Conservation (phyloP, 2,888 invertebrate species). For the Lochmaea capreae region DNA sequence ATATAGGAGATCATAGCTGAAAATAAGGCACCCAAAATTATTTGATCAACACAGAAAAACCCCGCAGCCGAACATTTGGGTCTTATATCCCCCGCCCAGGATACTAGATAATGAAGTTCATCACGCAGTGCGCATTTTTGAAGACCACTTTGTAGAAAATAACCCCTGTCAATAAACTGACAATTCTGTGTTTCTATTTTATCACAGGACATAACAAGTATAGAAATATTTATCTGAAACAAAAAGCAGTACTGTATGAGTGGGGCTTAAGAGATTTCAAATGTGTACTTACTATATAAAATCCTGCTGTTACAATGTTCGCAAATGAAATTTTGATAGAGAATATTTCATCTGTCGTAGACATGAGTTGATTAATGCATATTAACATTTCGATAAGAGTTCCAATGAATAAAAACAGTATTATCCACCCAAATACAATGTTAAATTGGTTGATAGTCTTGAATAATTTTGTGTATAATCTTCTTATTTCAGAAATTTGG, state of each 20-base stretch:
- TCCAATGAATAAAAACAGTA: background rate
- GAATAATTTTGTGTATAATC: background rate
- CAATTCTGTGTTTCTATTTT: background rate
- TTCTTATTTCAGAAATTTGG: slow-evolving; percentile 1
- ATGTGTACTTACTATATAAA: slow-evolving; percentile 10
- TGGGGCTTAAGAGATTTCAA: no score
- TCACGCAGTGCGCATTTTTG: background rate
- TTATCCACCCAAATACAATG: background rate
- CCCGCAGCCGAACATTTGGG: slow-evolving; percentile 25
- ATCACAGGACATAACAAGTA: slow-evolving; percentile 24
- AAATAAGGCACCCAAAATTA: slow-evolving; percentile 18
- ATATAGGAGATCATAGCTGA: slow-evolving; percentile 24
- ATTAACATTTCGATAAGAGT: background rate
- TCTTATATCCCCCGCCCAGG: background rate
- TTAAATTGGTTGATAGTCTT: background rate
- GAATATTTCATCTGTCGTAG: no score
- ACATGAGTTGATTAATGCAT: background rate
- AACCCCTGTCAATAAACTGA: background rate
- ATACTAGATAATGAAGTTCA: slow-evolving; percentile 18
- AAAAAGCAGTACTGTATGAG: background rate
- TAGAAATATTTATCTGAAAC: slow-evolving; percentile 16
- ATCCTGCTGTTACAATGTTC: background rate
- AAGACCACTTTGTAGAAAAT: slow-evolving; percentile 10
- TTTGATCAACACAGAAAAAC: slow-evolving; percentile 21
- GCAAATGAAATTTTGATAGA: background rate